These are phyloP conservation scores for Dryadula phaetusa DNA, from an alignment of 2,888 invertebrate species.

Conservation along the genomic window DNA sequence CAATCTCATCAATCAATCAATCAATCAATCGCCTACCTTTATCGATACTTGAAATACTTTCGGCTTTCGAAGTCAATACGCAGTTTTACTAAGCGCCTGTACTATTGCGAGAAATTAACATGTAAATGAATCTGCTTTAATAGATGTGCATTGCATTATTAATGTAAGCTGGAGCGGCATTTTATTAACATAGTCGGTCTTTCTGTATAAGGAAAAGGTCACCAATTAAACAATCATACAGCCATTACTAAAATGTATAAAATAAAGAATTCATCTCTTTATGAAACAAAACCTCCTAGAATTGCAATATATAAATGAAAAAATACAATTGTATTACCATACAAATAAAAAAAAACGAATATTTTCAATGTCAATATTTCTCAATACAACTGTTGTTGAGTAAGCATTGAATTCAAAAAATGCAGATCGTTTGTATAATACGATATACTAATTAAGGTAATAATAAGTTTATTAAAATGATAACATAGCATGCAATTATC, in stretches of 20 bases:
- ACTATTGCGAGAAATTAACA: constrained; percentile 10
- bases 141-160: constrained; percentile 19
- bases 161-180: neutral
- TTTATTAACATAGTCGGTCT: neutral
- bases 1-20: too few species aligned
- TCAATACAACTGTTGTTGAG: neutral
- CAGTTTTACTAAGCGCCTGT: constrained; percentile 2
- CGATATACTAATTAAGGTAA: neutral
- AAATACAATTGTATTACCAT: neutral
- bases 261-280: neutral
- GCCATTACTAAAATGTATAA: constrained; percentile 1
- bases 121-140: constrained; percentile 18
- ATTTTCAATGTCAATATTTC: neutral
- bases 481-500: neutral
- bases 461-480: neutral
- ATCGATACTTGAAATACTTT: neutral
- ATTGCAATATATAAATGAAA: neutral
- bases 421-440: neutral
- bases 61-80: neutral
- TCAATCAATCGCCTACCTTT: neutral
- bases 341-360: neutral
- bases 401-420: neutral
- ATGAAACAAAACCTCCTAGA: neutral
- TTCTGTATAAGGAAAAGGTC: constrained; percentile 25
- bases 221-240: constrained; percentile 6